Conservation (phyloP, 2,888 invertebrate species). For the Diogma glabrata region DNA sequence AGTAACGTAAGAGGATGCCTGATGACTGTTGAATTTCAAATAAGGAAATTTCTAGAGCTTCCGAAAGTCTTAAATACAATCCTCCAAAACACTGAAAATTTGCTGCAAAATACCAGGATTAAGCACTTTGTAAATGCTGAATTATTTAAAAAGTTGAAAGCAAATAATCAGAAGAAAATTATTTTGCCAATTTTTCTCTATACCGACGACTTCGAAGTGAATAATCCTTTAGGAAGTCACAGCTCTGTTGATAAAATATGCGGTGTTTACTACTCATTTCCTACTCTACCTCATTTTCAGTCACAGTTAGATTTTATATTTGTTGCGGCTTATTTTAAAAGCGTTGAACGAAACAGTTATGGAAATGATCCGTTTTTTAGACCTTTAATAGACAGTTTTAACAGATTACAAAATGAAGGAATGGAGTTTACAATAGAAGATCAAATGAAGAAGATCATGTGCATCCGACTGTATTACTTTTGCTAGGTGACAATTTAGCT, state of each 20-base stretch:
- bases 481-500: background rate
- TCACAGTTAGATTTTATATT: background rate
- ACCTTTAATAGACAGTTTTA: background rate
- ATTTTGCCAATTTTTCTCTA: background rate
- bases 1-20: background rate
- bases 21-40: background rate
- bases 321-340: background rate
- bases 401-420: background rate
- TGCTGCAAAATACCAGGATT: too few species aligned
- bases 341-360: background rate
- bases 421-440: background rate
- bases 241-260: background rate
- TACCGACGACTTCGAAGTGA: constrained; percentile 1
- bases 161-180: too few species aligned
- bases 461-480: background rate
- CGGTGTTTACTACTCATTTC: background rate
- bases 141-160: too few species aligned
- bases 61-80: background rate
- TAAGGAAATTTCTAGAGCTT: background rate
- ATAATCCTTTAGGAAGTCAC: background rate
- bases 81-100: too few species aligned
- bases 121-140: too few species aligned
- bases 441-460: background rate
- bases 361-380: background rate
- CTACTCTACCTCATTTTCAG: background rate